Evolutionary conservation across 30 jellyfish, hydroid and myxozoan species (phyloP).

Genomic region (Morbakka virulenta): DNA sequence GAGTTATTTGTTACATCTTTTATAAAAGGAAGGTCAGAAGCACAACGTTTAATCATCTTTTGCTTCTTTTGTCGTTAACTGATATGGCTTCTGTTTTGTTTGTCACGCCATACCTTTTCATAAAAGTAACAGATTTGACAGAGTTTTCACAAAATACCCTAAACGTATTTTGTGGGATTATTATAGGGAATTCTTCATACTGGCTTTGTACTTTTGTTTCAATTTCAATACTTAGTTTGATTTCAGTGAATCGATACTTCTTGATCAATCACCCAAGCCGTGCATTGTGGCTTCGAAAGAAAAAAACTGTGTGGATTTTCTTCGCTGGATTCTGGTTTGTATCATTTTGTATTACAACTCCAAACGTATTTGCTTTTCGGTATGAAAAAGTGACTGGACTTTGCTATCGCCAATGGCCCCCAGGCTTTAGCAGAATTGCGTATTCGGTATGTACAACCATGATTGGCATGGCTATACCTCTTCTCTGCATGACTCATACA

Average conservation of each 20-base stretch:
- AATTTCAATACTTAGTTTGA: slow-evolving; percentile 60
- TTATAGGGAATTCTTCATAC: slow-evolving; percentile 79
- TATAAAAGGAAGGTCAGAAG: slow-evolving; percentile 29
- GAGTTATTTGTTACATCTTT: slow-evolving; percentile 37
- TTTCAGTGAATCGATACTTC: slow-evolving; percentile 79
- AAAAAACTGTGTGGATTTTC: slow-evolving; percentile 28
- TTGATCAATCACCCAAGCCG: slow-evolving; percentile 79
- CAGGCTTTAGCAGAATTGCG: slow-evolving; percentile 27
- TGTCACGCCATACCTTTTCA: slow-evolving; percentile 68
- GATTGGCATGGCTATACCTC: slow-evolving; percentile 46
- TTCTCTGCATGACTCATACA: slow-evolving; percentile 25
- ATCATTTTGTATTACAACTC: too few relatives aligned
- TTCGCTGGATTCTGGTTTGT: slow-evolving; percentile 26
- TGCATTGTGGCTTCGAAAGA: slow-evolving; percentile 48
- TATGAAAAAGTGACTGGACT: slow-evolving; percentile 27
- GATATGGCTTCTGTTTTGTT: slow-evolving; percentile 67
- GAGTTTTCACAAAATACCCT: slow-evolving; percentile 48
- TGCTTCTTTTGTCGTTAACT: slow-evolving; percentile 71
- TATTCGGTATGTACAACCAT: slow-evolving; percentile 20
- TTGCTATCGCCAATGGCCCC: slow-evolving; percentile 61
- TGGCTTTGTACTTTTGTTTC: slow-evolving; percentile 77
- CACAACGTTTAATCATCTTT: slow-evolving; percentile 61
- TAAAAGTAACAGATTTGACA: slow-evolving; percentile 50
- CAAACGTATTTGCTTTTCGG: slow-evolving; percentile 44
- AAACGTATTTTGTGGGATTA: slow-evolving; percentile 53